Evolutionary conservation across 2,113 vertebrate genomes (phyloP).

Genomic region (Malaclemys terrapin): DNA sequence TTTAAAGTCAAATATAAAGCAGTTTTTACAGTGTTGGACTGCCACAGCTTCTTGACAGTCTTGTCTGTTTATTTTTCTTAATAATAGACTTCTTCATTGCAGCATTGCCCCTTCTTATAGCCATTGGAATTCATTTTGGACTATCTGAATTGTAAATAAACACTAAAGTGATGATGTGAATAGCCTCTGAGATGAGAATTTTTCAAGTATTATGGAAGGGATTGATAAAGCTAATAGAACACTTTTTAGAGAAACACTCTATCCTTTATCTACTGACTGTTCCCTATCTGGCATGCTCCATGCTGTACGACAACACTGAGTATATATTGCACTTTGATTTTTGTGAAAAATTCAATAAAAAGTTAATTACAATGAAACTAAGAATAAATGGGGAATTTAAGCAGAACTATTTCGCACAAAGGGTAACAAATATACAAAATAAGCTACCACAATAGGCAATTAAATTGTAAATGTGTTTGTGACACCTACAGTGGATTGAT

Average conservation of each 20-base stretch:
- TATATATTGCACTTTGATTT: not conserved
- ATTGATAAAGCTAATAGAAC: not conserved
- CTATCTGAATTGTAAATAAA: not conserved
- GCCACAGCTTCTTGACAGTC: not conserved
- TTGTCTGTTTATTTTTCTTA: not conserved
- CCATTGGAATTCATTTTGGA: not conserved
- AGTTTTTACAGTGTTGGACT: not conserved
- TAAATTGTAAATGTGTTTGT: not conserved
- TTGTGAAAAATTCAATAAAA: not conserved
- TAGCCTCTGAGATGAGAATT: not conserved
- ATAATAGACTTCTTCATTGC: not conserved
- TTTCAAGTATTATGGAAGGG: not conserved
- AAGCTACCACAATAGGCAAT: not conserved
- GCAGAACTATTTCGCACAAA: not conserved
- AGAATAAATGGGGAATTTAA: not conserved
- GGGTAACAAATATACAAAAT: not conserved
- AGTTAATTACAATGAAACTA: not conserved
- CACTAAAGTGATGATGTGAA: not conserved
- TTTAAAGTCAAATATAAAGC: not conserved
- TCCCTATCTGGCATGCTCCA: not conserved
- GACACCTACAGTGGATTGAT: not conserved
- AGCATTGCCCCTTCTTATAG: not conserved
- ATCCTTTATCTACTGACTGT: not conserved
- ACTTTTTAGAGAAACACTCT: not conserved
- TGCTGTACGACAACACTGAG: not conserved